Evolutionary conservation across 2,797 vertebrate genomes (phyloP).

Genomic region (Australoheros facetus): DNA sequence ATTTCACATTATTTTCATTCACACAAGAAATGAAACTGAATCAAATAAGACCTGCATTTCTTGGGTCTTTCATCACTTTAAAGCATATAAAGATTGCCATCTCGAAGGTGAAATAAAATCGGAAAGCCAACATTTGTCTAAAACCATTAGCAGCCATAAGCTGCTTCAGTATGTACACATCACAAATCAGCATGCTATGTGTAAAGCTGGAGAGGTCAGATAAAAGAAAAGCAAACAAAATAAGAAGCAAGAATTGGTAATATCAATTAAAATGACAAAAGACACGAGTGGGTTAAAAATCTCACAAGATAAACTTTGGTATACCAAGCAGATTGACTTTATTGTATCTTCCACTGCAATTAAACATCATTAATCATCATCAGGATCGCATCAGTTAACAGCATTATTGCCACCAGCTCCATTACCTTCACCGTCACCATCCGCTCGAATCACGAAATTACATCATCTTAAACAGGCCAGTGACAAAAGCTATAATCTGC

Average conservation of each 20-base stretch:
- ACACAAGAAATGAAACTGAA: background rate
- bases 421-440: constrained; percentile 48
- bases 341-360: constrained; percentile 69
- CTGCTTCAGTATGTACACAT: too few relatives aligned
- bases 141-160: too few relatives aligned
- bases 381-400: constrained; percentile 57
- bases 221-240: background rate
- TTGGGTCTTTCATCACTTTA: background rate
- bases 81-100: too few relatives aligned
- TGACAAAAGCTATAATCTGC: constrained; percentile 53
- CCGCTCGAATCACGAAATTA: constrained; percentile 49
- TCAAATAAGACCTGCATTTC: background rate
- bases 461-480: constrained; percentile 45
- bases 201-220: background rate
- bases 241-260: background rate
- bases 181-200: background rate
- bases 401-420: constrained; percentile 52
- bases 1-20: too few relatives aligned
- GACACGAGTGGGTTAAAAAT: constrained; percentile 6
- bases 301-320: constrained; percentile 39
- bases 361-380: constrained; percentile 61
- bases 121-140: too few relatives aligned
- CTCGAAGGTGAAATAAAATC: too few relatives aligned
- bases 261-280: background rate
- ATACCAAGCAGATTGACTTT: constrained; percentile 72